phyloP scores from a whole-genome alignment of 92 coral and sea anemone species.

The Palythoa grandis region DNA sequence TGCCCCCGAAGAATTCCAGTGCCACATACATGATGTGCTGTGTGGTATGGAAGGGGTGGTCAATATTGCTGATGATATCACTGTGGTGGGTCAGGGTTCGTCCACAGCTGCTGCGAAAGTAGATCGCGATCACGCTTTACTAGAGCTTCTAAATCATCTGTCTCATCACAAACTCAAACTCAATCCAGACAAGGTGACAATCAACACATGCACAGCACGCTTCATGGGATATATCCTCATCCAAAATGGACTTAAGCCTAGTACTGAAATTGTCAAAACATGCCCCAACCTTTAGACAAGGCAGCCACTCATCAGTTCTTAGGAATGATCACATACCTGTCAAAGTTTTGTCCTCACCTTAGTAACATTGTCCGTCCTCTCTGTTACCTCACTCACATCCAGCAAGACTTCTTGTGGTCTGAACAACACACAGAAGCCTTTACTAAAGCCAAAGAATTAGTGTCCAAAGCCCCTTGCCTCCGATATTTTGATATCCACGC shows the following conservation, averaged over 20 bases:
- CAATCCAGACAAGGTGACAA: constrained; percentile 56
- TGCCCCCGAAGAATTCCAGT: constrained; percentile 57
- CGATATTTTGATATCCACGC: constrained; percentile 51
- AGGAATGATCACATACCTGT: constrained; percentile 43
- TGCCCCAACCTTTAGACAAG: constrained; percentile 69
- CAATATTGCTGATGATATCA: constrained; percentile 59
- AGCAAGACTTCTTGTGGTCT: constrained; percentile 57
- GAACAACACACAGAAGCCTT: constrained; percentile 63
- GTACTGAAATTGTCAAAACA: constrained; percentile 43
- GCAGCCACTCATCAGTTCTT: constrained; percentile 56
- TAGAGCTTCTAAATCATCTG: constrained; percentile 43
- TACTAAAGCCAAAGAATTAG: constrained; percentile 57
- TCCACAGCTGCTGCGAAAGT: constrained; percentile 36
- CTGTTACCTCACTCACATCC: constrained; percentile 52
- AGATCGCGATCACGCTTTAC: constrained; percentile 42
- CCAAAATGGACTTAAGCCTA: constrained; percentile 53
- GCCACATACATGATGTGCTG: constrained; percentile 61
- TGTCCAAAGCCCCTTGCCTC: constrained; percentile 62
- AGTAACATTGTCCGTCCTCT: constrained; percentile 64
- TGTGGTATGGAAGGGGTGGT: constrained; percentile 54
- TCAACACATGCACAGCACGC: constrained; percentile 52
- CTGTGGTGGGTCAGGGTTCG: constrained; percentile 48
- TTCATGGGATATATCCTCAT: constrained; percentile 57
- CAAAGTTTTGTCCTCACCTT: constrained; percentile 62
- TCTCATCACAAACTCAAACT: constrained; percentile 69